Evolutionary conservation across 2,113 vertebrate genomes (phyloP).

Genomic region (Mesocricetus auratus): DNA sequence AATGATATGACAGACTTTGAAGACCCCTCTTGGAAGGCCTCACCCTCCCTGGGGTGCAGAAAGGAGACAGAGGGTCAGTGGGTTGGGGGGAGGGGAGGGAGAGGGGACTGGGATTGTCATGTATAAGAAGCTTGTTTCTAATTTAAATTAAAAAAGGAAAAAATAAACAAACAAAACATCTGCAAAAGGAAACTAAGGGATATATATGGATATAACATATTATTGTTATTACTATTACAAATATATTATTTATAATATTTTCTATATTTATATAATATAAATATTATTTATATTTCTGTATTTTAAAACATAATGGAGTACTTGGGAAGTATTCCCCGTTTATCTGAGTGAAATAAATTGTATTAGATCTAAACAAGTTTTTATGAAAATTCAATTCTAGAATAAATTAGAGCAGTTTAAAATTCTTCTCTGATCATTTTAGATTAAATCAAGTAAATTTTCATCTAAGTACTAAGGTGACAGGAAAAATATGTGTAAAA

Average conservation of each 20-base stretch:
- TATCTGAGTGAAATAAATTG: background rate
- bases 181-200: background rate
- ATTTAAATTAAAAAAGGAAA: no score
- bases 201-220: no score
- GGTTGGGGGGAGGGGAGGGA: no score
- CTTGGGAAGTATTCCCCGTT: background rate
- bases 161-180: background rate
- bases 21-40: no score
- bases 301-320: background rate
- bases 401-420: background rate
- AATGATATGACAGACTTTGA: no score
- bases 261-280: background rate
- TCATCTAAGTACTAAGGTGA: background rate
- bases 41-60: no score
- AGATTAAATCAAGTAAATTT: background rate
- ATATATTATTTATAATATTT: no score
- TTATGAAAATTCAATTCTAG: background rate
- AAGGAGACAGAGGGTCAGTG: no score
- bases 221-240: background rate
- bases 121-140: no score
- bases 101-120: no score
- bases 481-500: background rate
- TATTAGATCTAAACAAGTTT: background rate
- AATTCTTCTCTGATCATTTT: background rate
- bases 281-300: background rate